Conservation (phyloP, 2,113 vertebrate species). For the Zootoca vivipara region DNA sequence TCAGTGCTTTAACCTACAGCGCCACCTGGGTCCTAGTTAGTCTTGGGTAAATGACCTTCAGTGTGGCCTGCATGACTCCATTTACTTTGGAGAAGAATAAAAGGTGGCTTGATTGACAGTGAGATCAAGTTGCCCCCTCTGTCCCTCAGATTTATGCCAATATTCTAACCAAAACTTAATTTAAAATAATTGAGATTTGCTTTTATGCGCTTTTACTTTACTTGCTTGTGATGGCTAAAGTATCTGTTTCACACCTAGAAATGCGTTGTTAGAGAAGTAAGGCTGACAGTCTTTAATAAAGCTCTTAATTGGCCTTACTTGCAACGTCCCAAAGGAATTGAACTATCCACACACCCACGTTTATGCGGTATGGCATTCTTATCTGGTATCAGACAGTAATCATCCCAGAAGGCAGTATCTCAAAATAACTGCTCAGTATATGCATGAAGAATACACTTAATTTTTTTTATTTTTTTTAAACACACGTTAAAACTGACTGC, state of each 20-base stretch:
- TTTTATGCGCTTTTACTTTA: constrained; percentile 50
- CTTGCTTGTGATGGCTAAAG: constrained; percentile 56
- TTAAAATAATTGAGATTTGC: constrained; percentile 45
- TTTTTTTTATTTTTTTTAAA: constrained; percentile 63
- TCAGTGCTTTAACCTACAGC: too few species aligned
- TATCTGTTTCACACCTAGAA: constrained; percentile 60
- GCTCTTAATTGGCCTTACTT: constrained; percentile 62
- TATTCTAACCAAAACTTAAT: constrained; percentile 45
- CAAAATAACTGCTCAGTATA: constrained; percentile 83
- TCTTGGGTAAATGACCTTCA: background rate
- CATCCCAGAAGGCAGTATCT: constrained; percentile 86
- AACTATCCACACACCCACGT: constrained; percentile 76
- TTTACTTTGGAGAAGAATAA: background rate
- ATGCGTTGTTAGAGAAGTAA: constrained; percentile 69
- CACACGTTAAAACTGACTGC: constrained; percentile 79
- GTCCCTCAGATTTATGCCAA: constrained; percentile 3
- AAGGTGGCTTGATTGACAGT: background rate
- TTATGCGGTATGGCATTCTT: constrained; percentile 81
- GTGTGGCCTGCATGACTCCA: too few species aligned
- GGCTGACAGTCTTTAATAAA: constrained; percentile 59
- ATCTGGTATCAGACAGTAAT: constrained; percentile 81
- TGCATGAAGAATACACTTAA: constrained; percentile 84
- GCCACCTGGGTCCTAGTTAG: too few species aligned
- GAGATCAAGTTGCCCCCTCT: background rate
- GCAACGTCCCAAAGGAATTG: constrained; percentile 60